Conservation (phyloP, 2,113 vertebrate genomes). For the Morone saxatilis region DNA sequence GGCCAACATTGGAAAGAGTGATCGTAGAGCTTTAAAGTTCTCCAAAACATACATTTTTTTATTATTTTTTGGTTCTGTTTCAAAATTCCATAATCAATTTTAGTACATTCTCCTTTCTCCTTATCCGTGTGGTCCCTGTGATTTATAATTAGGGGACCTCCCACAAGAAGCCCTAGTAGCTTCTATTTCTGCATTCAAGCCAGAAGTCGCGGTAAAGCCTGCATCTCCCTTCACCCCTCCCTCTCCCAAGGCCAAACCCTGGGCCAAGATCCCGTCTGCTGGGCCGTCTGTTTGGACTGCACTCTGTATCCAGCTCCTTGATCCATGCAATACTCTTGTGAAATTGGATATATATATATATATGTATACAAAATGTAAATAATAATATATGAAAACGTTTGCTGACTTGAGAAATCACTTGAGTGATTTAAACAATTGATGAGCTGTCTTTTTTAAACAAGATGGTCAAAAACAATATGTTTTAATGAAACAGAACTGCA, state of each 20-base stretch:
- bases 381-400: too few relatives aligned
- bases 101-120: slow-evolving; percentile 47
- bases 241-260: slow-evolving; percentile 67
- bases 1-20: slow-evolving; percentile 51
- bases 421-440: slow-evolving; percentile 45
- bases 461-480: slow-evolving; percentile 34
- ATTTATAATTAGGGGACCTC: slow-evolving; percentile 74
- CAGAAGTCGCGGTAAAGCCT: slow-evolving; percentile 65
- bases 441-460: slow-evolving; percentile 33
- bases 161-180: slow-evolving; percentile 60
- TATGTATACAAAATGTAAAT: too few relatives aligned
- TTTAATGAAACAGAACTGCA: slow-evolving; percentile 46
- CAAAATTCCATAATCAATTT: slow-evolving; percentile 68
- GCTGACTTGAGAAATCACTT: slow-evolving; percentile 36
- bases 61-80: slow-evolving; percentile 57
- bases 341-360: too few relatives aligned
- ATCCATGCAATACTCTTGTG: slow-evolving; percentile 59
- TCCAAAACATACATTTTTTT: slow-evolving; percentile 68
- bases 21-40: slow-evolving; percentile 23
- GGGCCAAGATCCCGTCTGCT: slow-evolving; percentile 77
- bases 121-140: slow-evolving; percentile 56
- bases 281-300: slow-evolving; percentile 65
- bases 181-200: slow-evolving; percentile 70
- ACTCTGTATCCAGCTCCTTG: slow-evolving; percentile 59
- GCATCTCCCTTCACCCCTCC: slow-evolving; percentile 62